Evolutionary conservation across 2,797 vertebrate species (phyloP), one percentile per base, ranked within the genome.

Genomic region (Sebastes kiyomatsui): DNA sequence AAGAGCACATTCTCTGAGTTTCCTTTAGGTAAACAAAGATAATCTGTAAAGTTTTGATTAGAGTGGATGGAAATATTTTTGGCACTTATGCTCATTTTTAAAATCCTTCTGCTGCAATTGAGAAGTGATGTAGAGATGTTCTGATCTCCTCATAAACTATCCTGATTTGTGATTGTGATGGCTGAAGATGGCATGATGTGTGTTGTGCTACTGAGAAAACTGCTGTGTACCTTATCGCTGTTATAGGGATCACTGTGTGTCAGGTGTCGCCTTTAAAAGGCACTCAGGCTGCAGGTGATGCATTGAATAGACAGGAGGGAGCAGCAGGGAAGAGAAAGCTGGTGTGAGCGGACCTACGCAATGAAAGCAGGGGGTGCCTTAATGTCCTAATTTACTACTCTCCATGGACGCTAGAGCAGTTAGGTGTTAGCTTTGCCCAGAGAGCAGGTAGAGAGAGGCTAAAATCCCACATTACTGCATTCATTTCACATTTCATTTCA

Each of bases 331-430:
- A 55, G 64, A 75, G 32, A 11, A 49, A 25, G 30, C 66, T 72
- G 77, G 20, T 64, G 67, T 64, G 84, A 61, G 77, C 75, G 77
- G 28, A 68, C 74, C 84, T 84, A 84, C 60, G 87, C 69, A 84
- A 72, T 75, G 46, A 79, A 85, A 74, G 78, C 62, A 66, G 65
- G 60, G 75, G 67, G 71, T 66, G 71, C 27, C 6, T 70, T 89
- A 70, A 82, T 81, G 72, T 72, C 73, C 75, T 85, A 73, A 90
- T 90, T 89, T 87, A 89, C 79, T 81, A 66, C 81, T 77, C 85
- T 87, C 58, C 1, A 1, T 54, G 33, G 77, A 80, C 1, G 30
- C 81, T 61, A 46, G 60, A 89, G 77, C 77, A 62, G 80, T 25
- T 55, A 78, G 77, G 32, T 83, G 42, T 9, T 33, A 55, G 70